Evolutionary conservation across 37 sponge, comb jelly and placozoan species (phyloP), one percentile per base, ranked within the genome.

Genomic region (Dysidea cf. avara): DNA sequence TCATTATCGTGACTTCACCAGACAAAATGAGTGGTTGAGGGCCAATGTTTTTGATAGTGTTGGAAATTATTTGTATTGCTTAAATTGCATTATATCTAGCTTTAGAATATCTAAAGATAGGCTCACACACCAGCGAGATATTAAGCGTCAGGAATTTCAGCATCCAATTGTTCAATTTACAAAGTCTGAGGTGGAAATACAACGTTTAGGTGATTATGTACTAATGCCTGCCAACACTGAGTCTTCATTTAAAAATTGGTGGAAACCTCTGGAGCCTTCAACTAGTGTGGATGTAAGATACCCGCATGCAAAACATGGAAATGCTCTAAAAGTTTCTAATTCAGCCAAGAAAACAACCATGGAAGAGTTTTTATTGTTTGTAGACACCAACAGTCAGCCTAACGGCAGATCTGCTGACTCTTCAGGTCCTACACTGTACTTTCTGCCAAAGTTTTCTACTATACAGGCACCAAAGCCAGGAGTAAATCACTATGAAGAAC

Each of bases 21-120:
- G 50, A 16, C 71, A 81, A 21, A 81, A 81, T 53, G 66, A 71
- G 34, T 81, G 81, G 81, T 58, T 81, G 22, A 57, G 72, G 32
- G 16, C n/a, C 43, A 81, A 81, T 49, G 65, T 81, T 31, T 72
- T 81, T 64, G 81, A 81, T 54, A 11, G 35, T 26, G 46, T 72
- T 29, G 73, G 77, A 38, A 76, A 66, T 24, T 43, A 66, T 56
- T 56, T 24, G 7, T 56, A 24, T 56, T 29, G 28, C 28, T 56
- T 24, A 28, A 56, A 28, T 29, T 56, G 9, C 58, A 56, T 28
- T 56, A 29, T 7, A 56, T n/a, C n/a, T n/a, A n/a, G n/a, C n/a
- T 56, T 56, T 56, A 29, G 58, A 56, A 56, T 56, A 17, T 56
- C 58, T 17, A 18, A 7, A 7, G 28, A 56, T 24, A 24, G 58